These are phyloP conservation scores for Beris morrisii DNA, from an alignment of 2,888 invertebrate species.

Conservation along the genomic window DNA sequence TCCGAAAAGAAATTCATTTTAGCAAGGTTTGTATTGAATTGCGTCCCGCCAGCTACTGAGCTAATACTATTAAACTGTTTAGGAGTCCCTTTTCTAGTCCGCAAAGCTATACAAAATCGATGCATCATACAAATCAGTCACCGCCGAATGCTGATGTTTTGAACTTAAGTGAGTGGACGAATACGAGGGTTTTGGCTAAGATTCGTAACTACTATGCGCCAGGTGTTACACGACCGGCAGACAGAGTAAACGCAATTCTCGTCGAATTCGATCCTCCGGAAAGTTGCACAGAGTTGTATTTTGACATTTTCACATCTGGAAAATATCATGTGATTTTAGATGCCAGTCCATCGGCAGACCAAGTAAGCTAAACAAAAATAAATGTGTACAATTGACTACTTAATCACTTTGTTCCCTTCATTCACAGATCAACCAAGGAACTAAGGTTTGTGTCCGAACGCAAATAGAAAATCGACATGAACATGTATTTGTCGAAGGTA, in stretches of 20 bases:
- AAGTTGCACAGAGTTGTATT: constrained; percentile 69
- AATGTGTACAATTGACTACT: neutral
- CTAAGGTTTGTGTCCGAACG: constrained; percentile 78
- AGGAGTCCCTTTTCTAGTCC: constrained; percentile 18
- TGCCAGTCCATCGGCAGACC: constrained; percentile 83
- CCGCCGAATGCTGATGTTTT: constrained; percentile 59
- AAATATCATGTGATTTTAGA: constrained; percentile 90
- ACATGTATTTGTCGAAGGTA: constrained; percentile 82
- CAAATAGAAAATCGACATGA: constrained; percentile 65
- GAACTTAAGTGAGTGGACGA: constrained; percentile 91
- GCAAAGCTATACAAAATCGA: constrained; percentile 6
- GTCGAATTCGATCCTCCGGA: constrained; percentile 82
- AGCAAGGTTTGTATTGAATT: constrained; percentile 42
- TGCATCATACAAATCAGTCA: constrained; percentile 17
- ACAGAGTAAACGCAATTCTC: constrained; percentile 69
- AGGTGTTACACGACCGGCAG: constrained; percentile 78
- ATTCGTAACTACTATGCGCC: constrained; percentile 81
- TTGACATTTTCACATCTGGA: constrained; percentile 76
- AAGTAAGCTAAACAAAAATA: constrained; percentile 58
- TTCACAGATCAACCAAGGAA: constrained; percentile 72
- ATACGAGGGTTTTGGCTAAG: constrained; percentile 88
- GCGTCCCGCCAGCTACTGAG: neutral
- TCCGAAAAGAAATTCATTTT: constrained; percentile 48
- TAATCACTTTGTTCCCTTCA: constrained; percentile 5
- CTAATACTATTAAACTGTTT: neutral